Percentiles rank a stretch among this genome's conserved stretches.
Evolutionary conservation across 2,888 invertebrate genomes (phyloP).

Genomic region (Pristionchus mayeri): DNA sequence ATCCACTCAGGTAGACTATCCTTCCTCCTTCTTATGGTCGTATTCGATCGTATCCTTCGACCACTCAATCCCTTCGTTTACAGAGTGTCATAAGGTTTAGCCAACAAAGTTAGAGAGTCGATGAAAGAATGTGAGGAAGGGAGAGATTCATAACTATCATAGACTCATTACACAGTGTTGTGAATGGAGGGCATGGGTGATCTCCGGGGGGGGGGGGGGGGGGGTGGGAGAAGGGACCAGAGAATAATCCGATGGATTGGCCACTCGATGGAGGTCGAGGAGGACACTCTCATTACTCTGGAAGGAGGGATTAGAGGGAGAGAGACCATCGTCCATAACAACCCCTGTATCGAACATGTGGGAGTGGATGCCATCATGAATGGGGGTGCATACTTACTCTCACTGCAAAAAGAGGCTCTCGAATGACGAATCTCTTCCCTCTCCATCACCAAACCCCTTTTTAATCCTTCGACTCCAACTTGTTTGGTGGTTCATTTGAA

Average conservation of each 20-base stretch:
- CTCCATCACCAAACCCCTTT: not conserved
- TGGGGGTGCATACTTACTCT: not conserved
- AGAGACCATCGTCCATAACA: not conserved
- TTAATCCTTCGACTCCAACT: not conserved
- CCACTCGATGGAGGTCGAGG: not conserved
- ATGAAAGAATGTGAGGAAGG: not conserved
- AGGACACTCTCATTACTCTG: constrained; percentile 3
- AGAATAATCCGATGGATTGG: not conserved
- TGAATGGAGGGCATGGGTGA: not conserved
- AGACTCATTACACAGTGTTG: constrained; percentile 12
- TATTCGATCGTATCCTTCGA: not conserved
- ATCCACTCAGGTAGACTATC: constrained; percentile 15
- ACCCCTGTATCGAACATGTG: not conserved
- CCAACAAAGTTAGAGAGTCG: not conserved
- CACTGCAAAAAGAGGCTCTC: not conserved
- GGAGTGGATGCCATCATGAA: not conserved
- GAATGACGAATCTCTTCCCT: constrained; percentile 8
- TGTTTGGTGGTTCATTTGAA: not conserved
- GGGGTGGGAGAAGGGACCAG: not conserved
- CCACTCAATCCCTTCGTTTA: not conserved
- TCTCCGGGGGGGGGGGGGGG: not conserved
- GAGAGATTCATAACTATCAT: constrained; percentile 12
- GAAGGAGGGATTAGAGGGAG: not conserved
- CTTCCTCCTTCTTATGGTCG: not conserved
- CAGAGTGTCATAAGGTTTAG: not conserved